phyloP scores from a whole-genome alignment of 2,113 vertebrate genomes.

The Hippocampus barbouri region DNA sequence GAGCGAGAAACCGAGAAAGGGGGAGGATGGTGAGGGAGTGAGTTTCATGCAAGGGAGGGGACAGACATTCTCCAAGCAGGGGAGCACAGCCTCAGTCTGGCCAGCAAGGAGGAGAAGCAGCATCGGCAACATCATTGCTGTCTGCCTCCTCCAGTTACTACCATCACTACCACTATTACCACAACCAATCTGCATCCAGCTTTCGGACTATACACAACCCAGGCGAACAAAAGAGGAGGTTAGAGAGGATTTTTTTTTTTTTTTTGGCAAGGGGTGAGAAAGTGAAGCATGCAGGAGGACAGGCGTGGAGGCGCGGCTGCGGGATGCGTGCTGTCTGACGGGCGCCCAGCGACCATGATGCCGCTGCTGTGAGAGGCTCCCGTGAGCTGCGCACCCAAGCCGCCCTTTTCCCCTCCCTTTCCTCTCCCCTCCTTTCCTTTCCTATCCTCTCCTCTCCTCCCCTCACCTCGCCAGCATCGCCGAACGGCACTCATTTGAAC shows the following conservation, averaged over 20 bases:
- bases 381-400: constrained; percentile 64
- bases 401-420: constrained; percentile 38
- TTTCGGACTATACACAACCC: constrained; percentile 32
- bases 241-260: not conserved
- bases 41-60: constrained; percentile 35
- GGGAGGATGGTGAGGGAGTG: constrained; percentile 23
- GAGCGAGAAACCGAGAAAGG: constrained; percentile 10
- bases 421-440: constrained; percentile 25
- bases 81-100: constrained; percentile 49
- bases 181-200: constrained; percentile 28
- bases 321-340: constrained; percentile 54
- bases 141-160: constrained; percentile 26
- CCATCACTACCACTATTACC: constrained; percentile 23
- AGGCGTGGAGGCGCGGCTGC: constrained; percentile 17
- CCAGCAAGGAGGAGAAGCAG: constrained; percentile 44
- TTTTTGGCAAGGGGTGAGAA: not conserved
- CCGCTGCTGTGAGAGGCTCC: constrained; percentile 66
- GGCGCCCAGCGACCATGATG: constrained; percentile 45
- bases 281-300: constrained; percentile 10
- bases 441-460: constrained; percentile 7
- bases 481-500: constrained; percentile 43
- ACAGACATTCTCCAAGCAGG: constrained; percentile 44
- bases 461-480: constrained; percentile 31
- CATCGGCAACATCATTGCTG: constrained; percentile 18
- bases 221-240: not conserved